Percentiles rank a stretch among this genome's conserved stretches.
Conservation (phyloP, 30 jellyfish, hydroid and myxozoan species). For the Rhopilema esculentum region DNA sequence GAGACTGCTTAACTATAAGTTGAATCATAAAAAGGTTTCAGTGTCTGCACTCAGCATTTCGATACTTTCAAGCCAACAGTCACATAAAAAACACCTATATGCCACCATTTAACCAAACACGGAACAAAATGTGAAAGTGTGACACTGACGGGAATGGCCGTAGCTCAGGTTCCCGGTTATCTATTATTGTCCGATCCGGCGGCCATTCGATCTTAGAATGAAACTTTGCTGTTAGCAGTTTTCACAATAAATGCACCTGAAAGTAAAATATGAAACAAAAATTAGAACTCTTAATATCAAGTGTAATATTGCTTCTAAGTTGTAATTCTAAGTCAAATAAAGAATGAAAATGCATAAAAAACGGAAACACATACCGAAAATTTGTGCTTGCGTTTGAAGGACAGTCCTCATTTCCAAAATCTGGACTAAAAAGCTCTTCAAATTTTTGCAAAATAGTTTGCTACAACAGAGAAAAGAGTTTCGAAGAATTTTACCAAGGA, state of each 20-base stretch:
- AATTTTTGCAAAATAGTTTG: conserved; percentile 78
- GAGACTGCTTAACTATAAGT: no score
- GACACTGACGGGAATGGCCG: conserved; percentile 57
- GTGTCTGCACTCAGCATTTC: no score
- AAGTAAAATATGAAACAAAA: no score
- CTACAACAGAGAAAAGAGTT: conserved; percentile 22
- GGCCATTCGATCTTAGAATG: conserved; percentile 65
- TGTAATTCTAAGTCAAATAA: no score
- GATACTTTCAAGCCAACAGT: no score
- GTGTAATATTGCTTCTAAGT: no score
- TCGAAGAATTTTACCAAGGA: no score
- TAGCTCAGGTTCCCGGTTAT: conserved; percentile 75
- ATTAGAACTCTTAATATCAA: no score
- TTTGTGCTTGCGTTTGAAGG: conserved; percentile 81
- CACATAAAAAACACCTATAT: no score
- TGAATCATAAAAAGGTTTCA: no score
- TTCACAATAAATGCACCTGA: conserved; percentile 83
- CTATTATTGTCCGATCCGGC: conserved; percentile 65
- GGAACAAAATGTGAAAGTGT: background rate
- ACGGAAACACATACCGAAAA: conserved; percentile 78
- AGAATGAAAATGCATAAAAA: no score
- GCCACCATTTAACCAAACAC: background rate
- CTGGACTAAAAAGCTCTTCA: conserved; percentile 71
- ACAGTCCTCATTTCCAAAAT: conserved; percentile 60
- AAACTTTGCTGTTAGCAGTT: conserved; percentile 66